These are phyloP conservation scores for Platycercus adscitus DNA, from an alignment of 2,113 vertebrate genomes.

Conservation along the genomic window DNA sequence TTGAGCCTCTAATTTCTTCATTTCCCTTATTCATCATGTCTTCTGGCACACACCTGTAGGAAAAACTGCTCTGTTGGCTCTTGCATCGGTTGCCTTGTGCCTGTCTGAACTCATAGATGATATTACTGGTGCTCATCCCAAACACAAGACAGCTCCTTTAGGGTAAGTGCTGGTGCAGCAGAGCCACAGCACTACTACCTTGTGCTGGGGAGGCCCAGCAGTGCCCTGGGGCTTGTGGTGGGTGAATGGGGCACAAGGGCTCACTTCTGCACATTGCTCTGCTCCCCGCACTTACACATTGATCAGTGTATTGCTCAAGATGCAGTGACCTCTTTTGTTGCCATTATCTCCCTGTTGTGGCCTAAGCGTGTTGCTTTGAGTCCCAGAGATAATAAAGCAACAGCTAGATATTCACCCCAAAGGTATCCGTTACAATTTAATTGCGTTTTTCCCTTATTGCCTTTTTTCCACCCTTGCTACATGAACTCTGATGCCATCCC, in stretches of 20 bases:
- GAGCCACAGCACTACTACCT: not conserved
- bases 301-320: not conserved
- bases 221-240: rapidly evolving
- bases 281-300: rapidly evolving
- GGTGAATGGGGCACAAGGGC: not conserved
- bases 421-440: not conserved
- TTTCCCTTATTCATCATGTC: not conserved
- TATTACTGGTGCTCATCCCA: not conserved
- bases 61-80: not conserved
- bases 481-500: not conserved
- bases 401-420: not conserved
- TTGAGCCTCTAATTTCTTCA: not conserved
- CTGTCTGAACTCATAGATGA: not conserved
- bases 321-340: not conserved
- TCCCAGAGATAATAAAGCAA: not conserved
- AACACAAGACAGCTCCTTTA: not conserved
- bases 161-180: not conserved
- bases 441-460: not conserved
- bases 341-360: not conserved
- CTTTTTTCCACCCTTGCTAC: not conserved
- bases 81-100: not conserved
- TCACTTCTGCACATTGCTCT: rapidly evolving
- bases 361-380: not conserved
- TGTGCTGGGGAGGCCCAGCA: not conserved
- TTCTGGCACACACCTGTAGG: not conserved